Base-by-base conservation (phyloP, 1,140 invertebrate genomes). In the Diorhabda sublineata region DNA sequence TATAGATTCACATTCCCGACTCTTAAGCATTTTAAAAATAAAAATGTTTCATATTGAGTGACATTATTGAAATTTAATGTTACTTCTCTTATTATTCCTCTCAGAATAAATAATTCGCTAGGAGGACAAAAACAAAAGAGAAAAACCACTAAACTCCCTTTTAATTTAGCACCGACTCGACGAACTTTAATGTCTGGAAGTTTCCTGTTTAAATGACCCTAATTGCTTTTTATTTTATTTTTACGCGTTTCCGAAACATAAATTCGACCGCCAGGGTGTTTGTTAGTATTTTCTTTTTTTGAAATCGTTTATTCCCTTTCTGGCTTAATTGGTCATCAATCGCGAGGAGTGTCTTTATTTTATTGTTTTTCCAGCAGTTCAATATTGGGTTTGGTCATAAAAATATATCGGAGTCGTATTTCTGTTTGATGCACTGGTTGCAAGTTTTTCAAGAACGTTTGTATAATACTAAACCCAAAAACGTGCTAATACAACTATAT, bases 231-330 rank as follows among this genome's bases (percentile, higher is more conserved):
- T 58, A 57, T 65, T 65, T 65, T 65, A 65, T 65, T 65, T 65
- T 65, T 65, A 65, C 52, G 64, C 64, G 64, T 45, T 65, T 58
- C 64, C 64, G 64, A 65, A 65, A 65, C 64, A 65, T 65, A 57
- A 65, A 65, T 65, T 65, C 64, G 64, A 58, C 64, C 64, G 52
- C 64, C 42, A 56, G 52, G 47, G 56, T 9, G 41, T 58, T 58
- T 58, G 7, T 9, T 44, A 44, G 42, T 5, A 42, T 42, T 58
- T 58, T 45, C 9, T 44, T 44, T 44, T 62, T 62, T 62, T 62
- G 42, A 43, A 65, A 57, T 65, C 42, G 64, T 8, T 8, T 9
- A 26, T 58, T 58, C 47, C 47, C 42, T 41, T 65, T 56, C 47
- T 52, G 47, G 47, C 58, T 65, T 56, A 65, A 65, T 65, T 65